phyloP scores from a whole-genome alignment of 2,888 invertebrate genomes.

The Nymphalis polychloros region DNA sequence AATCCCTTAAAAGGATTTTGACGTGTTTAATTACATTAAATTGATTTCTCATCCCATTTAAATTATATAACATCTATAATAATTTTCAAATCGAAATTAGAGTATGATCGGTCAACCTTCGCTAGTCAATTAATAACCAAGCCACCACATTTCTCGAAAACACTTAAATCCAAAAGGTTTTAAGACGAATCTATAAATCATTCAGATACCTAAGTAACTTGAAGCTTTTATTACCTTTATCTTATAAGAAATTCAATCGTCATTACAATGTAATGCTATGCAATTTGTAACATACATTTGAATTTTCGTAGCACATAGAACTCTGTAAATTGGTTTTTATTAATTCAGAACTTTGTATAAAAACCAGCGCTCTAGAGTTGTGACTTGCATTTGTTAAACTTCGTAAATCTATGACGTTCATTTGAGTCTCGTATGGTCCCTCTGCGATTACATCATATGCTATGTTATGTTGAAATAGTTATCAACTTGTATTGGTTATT shows the following conservation, averaged over 20 bases:
- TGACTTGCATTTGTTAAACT: constrained; percentile 44
- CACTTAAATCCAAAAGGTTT: not conserved
- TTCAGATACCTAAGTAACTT: not conserved
- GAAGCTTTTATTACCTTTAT: not conserved
- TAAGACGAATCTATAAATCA: constrained; percentile 4
- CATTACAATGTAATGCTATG: constrained; percentile 9
- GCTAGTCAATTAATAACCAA: no score
- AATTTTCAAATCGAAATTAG: no score
- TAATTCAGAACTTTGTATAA: constrained; percentile 35
- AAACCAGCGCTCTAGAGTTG: constrained; percentile 21
- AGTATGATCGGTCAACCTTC: no score
- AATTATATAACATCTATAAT: not conserved
- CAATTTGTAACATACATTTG: constrained; percentile 1
- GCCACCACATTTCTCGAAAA: not conserved
- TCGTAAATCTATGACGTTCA: constrained; percentile 41
- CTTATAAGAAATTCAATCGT: constrained; percentile 7
- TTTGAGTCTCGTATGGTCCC: constrained; percentile 41
- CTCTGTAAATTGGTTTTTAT: constrained; percentile 37
- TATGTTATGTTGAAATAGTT: constrained; percentile 24
- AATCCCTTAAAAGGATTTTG: constrained; percentile 36
- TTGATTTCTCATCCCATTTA: constrained; percentile 13
- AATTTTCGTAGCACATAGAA: constrained; percentile 6
- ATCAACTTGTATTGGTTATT: no score
- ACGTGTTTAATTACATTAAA: constrained; percentile 34
- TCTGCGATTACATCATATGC: constrained; percentile 36